phyloP scores from a whole-genome alignment of 2,113 vertebrate species.

The Theropithecus gelada region DNA sequence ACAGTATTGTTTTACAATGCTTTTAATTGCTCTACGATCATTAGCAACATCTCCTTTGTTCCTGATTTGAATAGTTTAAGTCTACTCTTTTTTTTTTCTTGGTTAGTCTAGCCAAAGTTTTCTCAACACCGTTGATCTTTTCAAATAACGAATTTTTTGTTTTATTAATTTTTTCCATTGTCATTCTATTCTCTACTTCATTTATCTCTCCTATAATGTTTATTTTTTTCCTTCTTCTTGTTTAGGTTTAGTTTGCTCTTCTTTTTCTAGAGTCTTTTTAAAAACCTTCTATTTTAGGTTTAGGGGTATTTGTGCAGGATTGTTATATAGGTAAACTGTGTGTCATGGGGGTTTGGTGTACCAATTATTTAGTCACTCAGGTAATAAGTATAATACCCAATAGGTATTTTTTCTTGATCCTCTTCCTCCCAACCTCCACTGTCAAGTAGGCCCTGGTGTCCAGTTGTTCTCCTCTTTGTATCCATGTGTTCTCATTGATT shows the following conservation, averaged over 20 bases:
- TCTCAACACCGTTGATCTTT: not conserved
- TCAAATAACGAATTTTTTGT: not conserved
- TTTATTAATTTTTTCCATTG: not conserved
- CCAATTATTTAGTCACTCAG: no score
- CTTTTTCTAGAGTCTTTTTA: not conserved
- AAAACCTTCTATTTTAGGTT: no score
- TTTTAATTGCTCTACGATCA: not conserved
- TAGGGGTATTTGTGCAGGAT: no score
- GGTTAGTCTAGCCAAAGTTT: not conserved
- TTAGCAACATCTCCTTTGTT: not conserved
- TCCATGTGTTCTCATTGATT: no score
- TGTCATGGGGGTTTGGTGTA: no score
- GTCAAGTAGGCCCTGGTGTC: no score
- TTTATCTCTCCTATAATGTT: not conserved
- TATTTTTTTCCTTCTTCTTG: not conserved
- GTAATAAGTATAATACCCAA: no score
- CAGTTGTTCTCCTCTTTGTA: no score
- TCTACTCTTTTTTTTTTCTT: not conserved
- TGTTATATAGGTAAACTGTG: no score
- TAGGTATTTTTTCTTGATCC: no score
- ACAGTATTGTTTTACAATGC: not conserved
- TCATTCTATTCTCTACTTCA: not conserved
- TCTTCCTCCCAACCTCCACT: no score
- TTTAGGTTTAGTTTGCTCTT: not conserved
- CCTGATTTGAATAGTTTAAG: not conserved